phyloP scores from a whole-genome alignment of 2,888 invertebrate species.

The Plebejus argus region DNA sequence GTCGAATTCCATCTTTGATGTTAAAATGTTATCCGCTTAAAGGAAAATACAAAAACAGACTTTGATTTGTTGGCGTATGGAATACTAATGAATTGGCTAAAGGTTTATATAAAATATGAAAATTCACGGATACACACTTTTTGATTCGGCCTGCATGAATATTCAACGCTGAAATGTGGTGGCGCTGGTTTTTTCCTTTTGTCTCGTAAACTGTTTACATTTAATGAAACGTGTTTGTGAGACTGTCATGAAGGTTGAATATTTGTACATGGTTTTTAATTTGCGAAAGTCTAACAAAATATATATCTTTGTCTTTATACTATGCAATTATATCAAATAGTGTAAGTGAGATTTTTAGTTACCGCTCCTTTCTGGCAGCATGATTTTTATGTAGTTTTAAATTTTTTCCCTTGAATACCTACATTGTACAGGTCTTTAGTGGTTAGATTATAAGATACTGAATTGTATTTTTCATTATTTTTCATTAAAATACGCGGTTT shows the following conservation, averaged over 20 bases:
- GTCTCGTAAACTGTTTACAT: constrained; percentile 23
- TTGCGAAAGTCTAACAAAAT: neutral
- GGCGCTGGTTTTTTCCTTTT: constrained; percentile 13
- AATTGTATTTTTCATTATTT: too few species aligned
- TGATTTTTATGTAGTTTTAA: too few species aligned
- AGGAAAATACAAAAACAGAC: constrained; percentile 35
- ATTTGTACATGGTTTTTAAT: neutral
- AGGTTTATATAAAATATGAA: constrained; percentile 32
- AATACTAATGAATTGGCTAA: constrained; percentile 39
- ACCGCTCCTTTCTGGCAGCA: too few species aligned
- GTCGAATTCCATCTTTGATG: neutral
- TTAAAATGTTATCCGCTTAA: constrained; percentile 20
- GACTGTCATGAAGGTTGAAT: neutral
- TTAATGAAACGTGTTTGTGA: constrained; percentile 15
- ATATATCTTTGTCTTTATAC: too few species aligned
- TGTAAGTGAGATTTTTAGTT: too few species aligned
- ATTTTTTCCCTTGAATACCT: too few species aligned
- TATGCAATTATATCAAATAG: too few species aligned
- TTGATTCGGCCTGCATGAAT: constrained; percentile 37
- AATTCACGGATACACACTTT: constrained; percentile 34
- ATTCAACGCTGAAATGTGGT: constrained; percentile 33
- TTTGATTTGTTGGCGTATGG: constrained; percentile 37
- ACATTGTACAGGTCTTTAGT: too few species aligned
- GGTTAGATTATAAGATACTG: too few species aligned
- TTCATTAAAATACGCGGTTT: too few species aligned